Evolutionary conservation across 2,113 vertebrate species (phyloP).

Genomic region (Crotalus tigris): DNA sequence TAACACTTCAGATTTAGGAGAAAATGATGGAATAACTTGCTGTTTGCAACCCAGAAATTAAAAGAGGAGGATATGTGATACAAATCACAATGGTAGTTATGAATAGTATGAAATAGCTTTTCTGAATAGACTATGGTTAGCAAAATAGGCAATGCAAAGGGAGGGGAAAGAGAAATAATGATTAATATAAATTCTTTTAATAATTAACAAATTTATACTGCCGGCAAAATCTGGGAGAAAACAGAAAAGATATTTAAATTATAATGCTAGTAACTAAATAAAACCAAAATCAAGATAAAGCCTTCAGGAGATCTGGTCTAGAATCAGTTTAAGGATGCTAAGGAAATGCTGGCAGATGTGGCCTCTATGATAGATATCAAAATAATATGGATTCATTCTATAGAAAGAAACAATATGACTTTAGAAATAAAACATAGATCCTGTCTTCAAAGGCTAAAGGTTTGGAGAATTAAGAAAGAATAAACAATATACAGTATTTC

Average conservation of each 20-base stretch:
- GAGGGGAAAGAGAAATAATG: background rate
- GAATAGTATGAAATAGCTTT: background rate
- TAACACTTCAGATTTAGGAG: background rate
- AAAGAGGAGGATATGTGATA: background rate
- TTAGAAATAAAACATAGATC: background rate
- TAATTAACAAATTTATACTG: background rate
- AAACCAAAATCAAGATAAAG: background rate
- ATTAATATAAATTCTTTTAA: background rate
- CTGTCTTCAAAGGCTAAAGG: background rate
- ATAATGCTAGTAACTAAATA: background rate
- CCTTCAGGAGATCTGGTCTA: background rate
- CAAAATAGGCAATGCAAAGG: background rate
- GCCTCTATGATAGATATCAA: background rate
- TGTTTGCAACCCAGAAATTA: background rate
- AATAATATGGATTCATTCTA: background rate
- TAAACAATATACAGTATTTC: background rate
- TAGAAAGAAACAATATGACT: background rate
- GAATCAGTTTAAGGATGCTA: background rate
- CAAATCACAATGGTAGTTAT: background rate
- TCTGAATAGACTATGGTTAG: background rate
- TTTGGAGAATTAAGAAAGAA: background rate
- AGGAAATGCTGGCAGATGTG: background rate
- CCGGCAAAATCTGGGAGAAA: background rate
- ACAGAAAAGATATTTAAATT: background rate
- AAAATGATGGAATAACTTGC: background rate